A percentile compares a stretch with the other conserved stretches of the same genome.
These are phyloP conservation scores for Hypotaenidia okinawae DNA, from an alignment of 2,797 vertebrate genomes.

Conservation along the genomic window DNA sequence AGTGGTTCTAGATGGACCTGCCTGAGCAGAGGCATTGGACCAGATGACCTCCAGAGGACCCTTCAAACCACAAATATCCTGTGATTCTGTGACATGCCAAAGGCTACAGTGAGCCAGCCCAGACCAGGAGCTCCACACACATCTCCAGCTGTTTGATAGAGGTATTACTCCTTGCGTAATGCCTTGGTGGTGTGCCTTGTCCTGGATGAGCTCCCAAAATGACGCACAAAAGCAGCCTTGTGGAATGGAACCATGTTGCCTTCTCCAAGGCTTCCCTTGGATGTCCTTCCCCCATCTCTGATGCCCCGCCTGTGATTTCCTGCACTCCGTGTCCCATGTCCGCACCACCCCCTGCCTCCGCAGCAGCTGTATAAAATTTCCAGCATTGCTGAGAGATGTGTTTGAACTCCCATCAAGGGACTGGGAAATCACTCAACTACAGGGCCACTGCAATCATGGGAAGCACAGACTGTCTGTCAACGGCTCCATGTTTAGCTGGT, in stretches of 20 bases:
- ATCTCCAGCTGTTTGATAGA: rapidly evolving
- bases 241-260: neutral
- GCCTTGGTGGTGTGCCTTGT: neutral
- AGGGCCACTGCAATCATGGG: neutral
- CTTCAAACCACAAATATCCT: neutral
- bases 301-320: too few relatives aligned
- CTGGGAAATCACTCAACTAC: neutral
- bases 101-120: too few relatives aligned
- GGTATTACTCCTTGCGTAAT: neutral
- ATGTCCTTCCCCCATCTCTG: neutral
- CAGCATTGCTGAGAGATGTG: neutral
- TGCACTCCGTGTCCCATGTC: too few relatives aligned
- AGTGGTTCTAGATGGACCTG: neutral
- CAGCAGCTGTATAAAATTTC: neutral
- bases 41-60: neutral
- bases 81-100: neutral
- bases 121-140: neutral
- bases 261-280: neutral
- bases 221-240: neutral
- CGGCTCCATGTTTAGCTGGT: neutral
- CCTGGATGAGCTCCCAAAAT: neutral
- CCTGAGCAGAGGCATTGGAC: neutral
- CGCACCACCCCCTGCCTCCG: too few relatives aligned
- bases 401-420: neutral
- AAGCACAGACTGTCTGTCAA: neutral